Evolutionary conservation across 64 coral and sea anemone genomes (phyloP).

Genomic region (Porites australiensis): DNA sequence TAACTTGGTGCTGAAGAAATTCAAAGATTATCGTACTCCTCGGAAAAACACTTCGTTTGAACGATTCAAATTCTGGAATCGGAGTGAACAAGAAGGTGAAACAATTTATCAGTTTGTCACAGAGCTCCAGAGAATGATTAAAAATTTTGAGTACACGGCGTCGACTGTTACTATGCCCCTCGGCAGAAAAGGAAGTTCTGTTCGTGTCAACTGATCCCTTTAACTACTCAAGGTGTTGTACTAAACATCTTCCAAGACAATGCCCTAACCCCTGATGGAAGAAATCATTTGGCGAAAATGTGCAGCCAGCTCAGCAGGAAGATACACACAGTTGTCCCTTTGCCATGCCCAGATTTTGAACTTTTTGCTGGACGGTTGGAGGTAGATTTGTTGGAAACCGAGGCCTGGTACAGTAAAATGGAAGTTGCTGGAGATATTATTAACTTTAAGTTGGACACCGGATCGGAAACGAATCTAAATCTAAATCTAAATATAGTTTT

Average conservation of each 20-base stretch:
- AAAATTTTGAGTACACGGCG: conserved; percentile 22
- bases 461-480: too few relatives aligned
- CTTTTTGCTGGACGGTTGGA: too few relatives aligned
- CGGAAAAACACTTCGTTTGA: conserved; percentile 65
- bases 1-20: conserved; percentile 3
- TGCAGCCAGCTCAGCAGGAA: too few relatives aligned
- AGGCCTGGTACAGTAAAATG: not conserved
- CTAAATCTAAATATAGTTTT: too few relatives aligned
- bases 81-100: conserved; percentile 38
- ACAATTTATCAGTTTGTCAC: conserved; percentile 48
- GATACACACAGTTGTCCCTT: too few relatives aligned
- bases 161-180: not conserved
- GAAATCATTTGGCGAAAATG: too few relatives aligned
- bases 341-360: too few relatives aligned
- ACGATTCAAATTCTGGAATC: conserved; percentile 47
- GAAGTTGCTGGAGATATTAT: not conserved
- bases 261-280: too few relatives aligned
- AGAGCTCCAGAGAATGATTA: conserved; percentile 35
- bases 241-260: too few relatives aligned
- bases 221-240: not conserved
- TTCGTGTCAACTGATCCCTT: too few relatives aligned
- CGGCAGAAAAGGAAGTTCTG: too few relatives aligned
- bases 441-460: too few relatives aligned
- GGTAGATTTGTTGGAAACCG: not conserved
- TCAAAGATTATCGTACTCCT: conserved; percentile 33